Conservation (phyloP, 1,140 invertebrate genomes). For the Drosophila kanapiae region DNA sequence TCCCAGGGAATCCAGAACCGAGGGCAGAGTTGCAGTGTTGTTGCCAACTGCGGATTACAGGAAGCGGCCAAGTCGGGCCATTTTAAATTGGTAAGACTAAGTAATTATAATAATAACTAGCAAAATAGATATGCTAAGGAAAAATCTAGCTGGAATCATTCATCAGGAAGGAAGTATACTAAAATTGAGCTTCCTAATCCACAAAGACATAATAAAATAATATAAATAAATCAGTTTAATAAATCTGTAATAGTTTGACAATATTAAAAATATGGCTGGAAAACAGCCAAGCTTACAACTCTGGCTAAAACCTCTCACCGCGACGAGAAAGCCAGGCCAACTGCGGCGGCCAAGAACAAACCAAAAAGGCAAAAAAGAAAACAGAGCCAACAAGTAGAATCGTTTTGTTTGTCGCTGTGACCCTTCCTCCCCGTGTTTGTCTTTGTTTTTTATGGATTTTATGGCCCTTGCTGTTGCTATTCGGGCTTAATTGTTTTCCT, state of each 20-base stretch:
- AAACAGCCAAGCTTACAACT: conserved; percentile 12
- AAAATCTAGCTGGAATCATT: background rate
- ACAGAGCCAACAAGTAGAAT: conserved; percentile 47
- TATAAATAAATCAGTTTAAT: background rate
- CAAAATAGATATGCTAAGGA: background rate
- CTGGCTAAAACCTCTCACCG: conserved; percentile 12
- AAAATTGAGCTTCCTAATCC: too few species aligned
- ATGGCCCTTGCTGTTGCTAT: conserved; percentile 59
- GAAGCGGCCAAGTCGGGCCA: conserved; percentile 18
- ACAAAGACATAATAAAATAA: too few species aligned
- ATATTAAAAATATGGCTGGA: background rate
- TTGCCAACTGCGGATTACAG: conserved; percentile 17
- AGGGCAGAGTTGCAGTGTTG: conserved; percentile 11
- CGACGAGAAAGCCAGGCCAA: conserved; percentile 20
- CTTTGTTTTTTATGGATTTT: conserved; percentile 58
- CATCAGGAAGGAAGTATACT: too few species aligned
- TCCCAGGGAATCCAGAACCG: conserved; percentile 27
- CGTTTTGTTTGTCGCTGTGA: conserved; percentile 51
- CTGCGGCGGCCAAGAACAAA: conserved; percentile 25
- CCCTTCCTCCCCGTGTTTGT: conserved; percentile 28
- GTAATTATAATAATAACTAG: conserved; percentile 14
- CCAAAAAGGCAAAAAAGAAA: conserved; percentile 21
- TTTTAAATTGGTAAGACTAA: conserved; percentile 19
- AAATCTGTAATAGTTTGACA: background rate
- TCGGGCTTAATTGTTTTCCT: conserved; percentile 42